These are phyloP conservation scores for Drosophila baimaii DNA, from an alignment of 1,140 invertebrate genomes.

Conservation along the genomic window DNA sequence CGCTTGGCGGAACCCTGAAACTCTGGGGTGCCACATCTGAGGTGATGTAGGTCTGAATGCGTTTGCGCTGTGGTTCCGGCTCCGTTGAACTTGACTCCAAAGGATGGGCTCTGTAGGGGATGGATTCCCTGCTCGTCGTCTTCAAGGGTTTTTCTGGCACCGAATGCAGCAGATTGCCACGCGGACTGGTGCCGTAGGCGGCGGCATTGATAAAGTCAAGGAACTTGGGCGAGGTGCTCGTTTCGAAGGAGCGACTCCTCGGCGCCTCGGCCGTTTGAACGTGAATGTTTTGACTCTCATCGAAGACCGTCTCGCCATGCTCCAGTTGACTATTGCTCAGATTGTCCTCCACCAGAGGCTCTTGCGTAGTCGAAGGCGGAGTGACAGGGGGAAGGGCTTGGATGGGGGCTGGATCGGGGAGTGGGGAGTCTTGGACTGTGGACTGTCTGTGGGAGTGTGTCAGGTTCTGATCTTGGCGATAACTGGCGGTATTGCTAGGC, in stretches of 20 bases:
- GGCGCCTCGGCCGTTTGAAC: slow-evolving; percentile 61
- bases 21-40: slow-evolving; percentile 79
- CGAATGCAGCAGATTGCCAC: slow-evolving; percentile 50
- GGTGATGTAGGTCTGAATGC: slow-evolving; percentile 71
- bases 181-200: slow-evolving; percentile 57
- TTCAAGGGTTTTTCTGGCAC: slow-evolving; percentile 19
- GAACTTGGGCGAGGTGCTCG: slow-evolving; percentile 59
- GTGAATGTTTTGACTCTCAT: slow-evolving; percentile 68
- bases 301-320: slow-evolving; percentile 61
- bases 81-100: slow-evolving; percentile 20
- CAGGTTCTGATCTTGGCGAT: slow-evolving; percentile 8
- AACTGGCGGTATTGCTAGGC: not conserved
- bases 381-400: slow-evolving; percentile 3
- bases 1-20: slow-evolving; percentile 51
- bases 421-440: slow-evolving; percentile 15
- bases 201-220: slow-evolving; percentile 70
- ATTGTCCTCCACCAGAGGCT: slow-evolving; percentile 48
- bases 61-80: slow-evolving; percentile 50
- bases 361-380: slow-evolving; percentile 15
- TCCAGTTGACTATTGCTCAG: slow-evolving; percentile 41
- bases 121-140: slow-evolving; percentile 28
- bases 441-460: slow-evolving; percentile 15
- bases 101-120: not conserved
- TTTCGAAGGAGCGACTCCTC: slow-evolving; percentile 49
- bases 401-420: slow-evolving; percentile 2